phyloP scores from a whole-genome alignment of 2,797 vertebrate genomes.

The Pangasius sanitwongsei region DNA sequence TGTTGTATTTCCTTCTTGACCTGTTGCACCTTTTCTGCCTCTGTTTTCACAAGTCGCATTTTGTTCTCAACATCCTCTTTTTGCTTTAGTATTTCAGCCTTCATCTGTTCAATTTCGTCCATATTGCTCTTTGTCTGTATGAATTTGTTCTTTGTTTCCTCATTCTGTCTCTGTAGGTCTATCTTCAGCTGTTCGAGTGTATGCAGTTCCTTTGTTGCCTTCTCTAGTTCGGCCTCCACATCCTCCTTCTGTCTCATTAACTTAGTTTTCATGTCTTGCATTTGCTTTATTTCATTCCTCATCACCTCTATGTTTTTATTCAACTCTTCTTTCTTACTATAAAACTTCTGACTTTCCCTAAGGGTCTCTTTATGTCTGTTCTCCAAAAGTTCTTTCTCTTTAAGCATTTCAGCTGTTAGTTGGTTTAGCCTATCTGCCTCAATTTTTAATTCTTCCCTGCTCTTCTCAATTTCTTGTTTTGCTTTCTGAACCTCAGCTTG shows the following conservation, averaged over 20 bases:
- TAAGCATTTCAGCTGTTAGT: slow-evolving; percentile 47
- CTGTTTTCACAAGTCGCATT: slow-evolving; percentile 52
- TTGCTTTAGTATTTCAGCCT: slow-evolving; percentile 56
- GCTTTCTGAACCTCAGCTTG: slow-evolving; percentile 46
- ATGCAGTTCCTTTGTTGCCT: slow-evolving; percentile 46
- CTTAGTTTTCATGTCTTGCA: slow-evolving; percentile 48
- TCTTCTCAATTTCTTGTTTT: slow-evolving; percentile 44
- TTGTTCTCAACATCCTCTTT: slow-evolving; percentile 60
- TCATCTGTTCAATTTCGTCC: slow-evolving; percentile 56
- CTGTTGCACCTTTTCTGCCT: slow-evolving; percentile 59
- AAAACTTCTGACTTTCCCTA: slow-evolving; percentile 50
- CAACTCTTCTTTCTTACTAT: slow-evolving; percentile 49
- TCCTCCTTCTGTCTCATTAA: slow-evolving; percentile 57
- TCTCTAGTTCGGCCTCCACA: slow-evolving; percentile 52
- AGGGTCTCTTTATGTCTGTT: slow-evolving; percentile 59
- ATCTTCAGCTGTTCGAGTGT: slow-evolving; percentile 55
- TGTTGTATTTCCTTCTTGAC: slow-evolving; percentile 56
- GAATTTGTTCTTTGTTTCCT: slow-evolving; percentile 47
- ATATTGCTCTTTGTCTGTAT: slow-evolving; percentile 54
- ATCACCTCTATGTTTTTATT: slow-evolving; percentile 50
- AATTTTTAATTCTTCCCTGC: slow-evolving; percentile 43
- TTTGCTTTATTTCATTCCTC: slow-evolving; percentile 40
- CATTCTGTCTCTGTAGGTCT: slow-evolving; percentile 55
- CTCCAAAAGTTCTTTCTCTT: slow-evolving; percentile 48
- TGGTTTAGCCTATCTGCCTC: slow-evolving; percentile 49